Conservation (phyloP, 1,140 invertebrate genomes). For the Cataglyphis hispanica region DNA sequence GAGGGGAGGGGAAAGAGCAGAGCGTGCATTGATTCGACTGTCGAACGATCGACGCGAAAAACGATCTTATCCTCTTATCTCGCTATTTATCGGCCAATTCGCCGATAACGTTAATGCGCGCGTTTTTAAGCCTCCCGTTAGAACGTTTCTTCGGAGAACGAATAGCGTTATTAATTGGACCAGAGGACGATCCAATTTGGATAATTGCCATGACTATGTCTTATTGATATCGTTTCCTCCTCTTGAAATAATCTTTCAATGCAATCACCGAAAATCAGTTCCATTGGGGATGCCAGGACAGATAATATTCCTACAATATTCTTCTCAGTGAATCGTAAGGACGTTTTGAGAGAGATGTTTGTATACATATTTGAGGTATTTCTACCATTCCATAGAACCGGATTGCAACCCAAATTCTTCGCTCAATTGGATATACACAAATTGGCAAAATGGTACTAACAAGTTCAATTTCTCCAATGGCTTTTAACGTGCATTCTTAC, state of each 20-base stretch:
- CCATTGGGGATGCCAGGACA: not conserved
- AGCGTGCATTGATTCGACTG: constrained; percentile 35
- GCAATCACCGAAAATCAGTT: not conserved
- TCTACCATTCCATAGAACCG: not conserved
- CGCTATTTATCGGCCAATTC: constrained; percentile 40
- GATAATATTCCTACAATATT: constrained; percentile 40
- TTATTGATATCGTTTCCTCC: not conserved
- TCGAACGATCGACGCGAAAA: constrained; percentile 27
- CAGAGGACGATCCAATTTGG: constrained; percentile 22
- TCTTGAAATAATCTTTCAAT: constrained; percentile 23
- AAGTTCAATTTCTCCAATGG: constrained; percentile 11
- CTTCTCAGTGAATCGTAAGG: constrained; percentile 18
- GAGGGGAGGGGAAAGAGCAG: not conserved
- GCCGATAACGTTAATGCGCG: constrained; percentile 46
- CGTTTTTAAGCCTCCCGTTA: constrained; percentile 28
- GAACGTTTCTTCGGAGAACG: not conserved
- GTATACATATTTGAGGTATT: constrained; percentile 35
- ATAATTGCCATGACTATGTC: constrained; percentile 19
- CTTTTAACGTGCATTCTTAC: not conserved
- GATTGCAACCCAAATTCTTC: constrained; percentile 18
- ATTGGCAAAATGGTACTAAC: constrained; percentile 43
- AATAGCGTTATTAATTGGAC: constrained; percentile 11
- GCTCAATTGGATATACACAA: constrained; percentile 38
- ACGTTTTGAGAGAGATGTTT: constrained; percentile 40
- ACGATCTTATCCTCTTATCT: constrained; percentile 17